Evolutionary conservation across 64 coral and sea anemone species (phyloP), one percentile per base, ranked within the genome.

Genomic region (Montipora sp.): DNA sequence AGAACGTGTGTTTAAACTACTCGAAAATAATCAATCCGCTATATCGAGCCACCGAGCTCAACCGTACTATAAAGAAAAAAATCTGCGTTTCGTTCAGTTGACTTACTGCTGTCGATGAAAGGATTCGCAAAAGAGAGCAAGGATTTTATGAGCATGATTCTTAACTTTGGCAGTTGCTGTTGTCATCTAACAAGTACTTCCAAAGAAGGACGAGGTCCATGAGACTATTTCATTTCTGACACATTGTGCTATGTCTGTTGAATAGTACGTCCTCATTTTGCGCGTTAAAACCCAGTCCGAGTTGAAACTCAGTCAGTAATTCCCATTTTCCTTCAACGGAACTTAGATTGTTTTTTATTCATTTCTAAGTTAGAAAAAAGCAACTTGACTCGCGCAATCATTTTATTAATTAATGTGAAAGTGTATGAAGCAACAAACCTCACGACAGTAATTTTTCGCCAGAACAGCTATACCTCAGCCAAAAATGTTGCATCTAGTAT

Each of bases 371-470:
- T 45, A 85, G 19, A 85, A 85, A 85, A 71, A 44, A 45, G 4
- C 65, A 21, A 85, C 82, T 72, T 85, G 71, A 47, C 70, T 43
- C 82, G 47, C 50, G n/a, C 82, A 85, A 72, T 85, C 45, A 27
- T 71, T 70, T 20, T 47, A 85, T 85, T 71, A 85, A 71, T 43
- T 83, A 83, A 72, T 85, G 68, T 19, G 63, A 85, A 72, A 85
- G 82, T 8, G 46, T 65, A 85, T 70, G 47, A 7, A 72, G 82
- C 82, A 9, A 49, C 46, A 49, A 85, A 85, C 12, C 65, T 84
- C 81, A 50, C 82, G 82, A 85, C 14, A 85, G 8, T 67, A 21
- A 8, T 57, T 57, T 57, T 57, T 57, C 53, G 53, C 53, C 11
- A 57, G 53, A 57, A 57, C 6, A 57, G 7, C 53, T 11, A 57